Evolutionary conservation across 2,888 invertebrate species (phyloP).

Genomic region (Acanthosoma haemorrhoidale): DNA sequence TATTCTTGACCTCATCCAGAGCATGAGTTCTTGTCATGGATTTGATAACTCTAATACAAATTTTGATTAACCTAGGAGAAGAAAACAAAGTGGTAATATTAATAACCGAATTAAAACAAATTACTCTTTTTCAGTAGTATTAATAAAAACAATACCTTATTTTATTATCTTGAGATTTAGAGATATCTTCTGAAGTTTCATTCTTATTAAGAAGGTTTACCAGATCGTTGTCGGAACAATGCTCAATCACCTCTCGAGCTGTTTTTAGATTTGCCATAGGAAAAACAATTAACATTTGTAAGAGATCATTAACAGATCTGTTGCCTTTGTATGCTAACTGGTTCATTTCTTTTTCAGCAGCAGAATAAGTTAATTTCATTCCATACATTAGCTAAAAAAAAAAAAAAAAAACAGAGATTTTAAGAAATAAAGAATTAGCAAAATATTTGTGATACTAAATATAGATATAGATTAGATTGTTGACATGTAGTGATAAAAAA

Average conservation of each 20-base stretch:
- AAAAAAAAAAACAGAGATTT: constrained; percentile 11
- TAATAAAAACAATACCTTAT: constrained; percentile 47
- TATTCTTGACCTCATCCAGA: background rate
- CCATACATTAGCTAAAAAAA: constrained; percentile 40
- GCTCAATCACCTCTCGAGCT: constrained; percentile 48
- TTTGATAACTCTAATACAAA: constrained; percentile 55
- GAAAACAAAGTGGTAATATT: background rate
- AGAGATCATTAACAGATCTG: constrained; percentile 41
- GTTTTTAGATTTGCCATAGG: constrained; percentile 48
- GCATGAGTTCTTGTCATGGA: constrained; percentile 21
- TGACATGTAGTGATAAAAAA: too few species aligned
- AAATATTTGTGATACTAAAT: too few species aligned
- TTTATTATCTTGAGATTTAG: constrained; percentile 13
- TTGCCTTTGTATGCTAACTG: background rate
- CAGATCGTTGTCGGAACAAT: constrained; percentile 47
- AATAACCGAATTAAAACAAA: background rate
- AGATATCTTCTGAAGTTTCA: background rate
- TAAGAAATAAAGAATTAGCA: background rate
- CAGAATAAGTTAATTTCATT: constrained; percentile 36
- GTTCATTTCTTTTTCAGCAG: constrained; percentile 21
- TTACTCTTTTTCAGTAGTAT: background rate
- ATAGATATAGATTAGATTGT: too few species aligned
- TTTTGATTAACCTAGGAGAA: constrained; percentile 57
- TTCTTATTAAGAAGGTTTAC: constrained; percentile 30
- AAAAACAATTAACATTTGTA: constrained; percentile 52